Percentiles rank a stretch among this genome's conserved stretches.
These are phyloP conservation scores for Sparidentex hasta DNA, from an alignment of 2,797 vertebrate species.

Conservation along the genomic window DNA sequence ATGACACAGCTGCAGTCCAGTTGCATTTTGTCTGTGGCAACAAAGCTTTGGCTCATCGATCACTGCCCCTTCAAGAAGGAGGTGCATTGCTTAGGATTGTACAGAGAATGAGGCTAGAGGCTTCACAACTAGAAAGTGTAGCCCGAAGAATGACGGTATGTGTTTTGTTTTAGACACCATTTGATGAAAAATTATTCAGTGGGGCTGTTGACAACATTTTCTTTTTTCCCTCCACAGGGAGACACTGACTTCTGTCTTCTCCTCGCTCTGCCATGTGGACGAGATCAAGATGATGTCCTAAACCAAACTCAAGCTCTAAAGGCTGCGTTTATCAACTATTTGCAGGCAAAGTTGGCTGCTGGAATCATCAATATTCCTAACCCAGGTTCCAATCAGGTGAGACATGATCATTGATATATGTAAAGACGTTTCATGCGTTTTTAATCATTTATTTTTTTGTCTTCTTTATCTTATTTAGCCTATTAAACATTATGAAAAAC, in stretches of 20 bases:
- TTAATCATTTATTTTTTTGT: background rate
- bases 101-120: slow-evolving; percentile 97
- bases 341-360: slow-evolving; percentile 97
- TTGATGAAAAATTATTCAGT: too few species aligned
- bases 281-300: slow-evolving; percentile 97
- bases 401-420: slow-evolving; percentile 10
- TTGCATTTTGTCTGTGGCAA: slow-evolving; percentile 98
- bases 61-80: slow-evolving; percentile 94
- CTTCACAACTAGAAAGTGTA: slow-evolving; percentile 95
- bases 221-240: slow-evolving; percentile 83
- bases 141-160: slow-evolving; percentile 95
- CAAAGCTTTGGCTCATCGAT: slow-evolving; percentile 95
- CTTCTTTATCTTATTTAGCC: background rate
- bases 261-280: slow-evolving; percentile 96
- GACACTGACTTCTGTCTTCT: slow-evolving; percentile 98
- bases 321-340: slow-evolving; percentile 96
- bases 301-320: slow-evolving; percentile 97
- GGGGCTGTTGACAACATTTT: slow-evolving; percentile 30
- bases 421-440: background rate
- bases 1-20: slow-evolving; percentile 97
- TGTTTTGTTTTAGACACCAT: background rate
- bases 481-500: background rate
- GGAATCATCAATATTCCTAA: slow-evolving; percentile 99
- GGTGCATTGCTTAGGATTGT: slow-evolving; percentile 94
- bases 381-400: slow-evolving; percentile 98